A percentile compares a stretch with the other conserved stretches of the same genome.
Conservation (phyloP, 2,888 invertebrate species). For the Cephus spinipes region DNA sequence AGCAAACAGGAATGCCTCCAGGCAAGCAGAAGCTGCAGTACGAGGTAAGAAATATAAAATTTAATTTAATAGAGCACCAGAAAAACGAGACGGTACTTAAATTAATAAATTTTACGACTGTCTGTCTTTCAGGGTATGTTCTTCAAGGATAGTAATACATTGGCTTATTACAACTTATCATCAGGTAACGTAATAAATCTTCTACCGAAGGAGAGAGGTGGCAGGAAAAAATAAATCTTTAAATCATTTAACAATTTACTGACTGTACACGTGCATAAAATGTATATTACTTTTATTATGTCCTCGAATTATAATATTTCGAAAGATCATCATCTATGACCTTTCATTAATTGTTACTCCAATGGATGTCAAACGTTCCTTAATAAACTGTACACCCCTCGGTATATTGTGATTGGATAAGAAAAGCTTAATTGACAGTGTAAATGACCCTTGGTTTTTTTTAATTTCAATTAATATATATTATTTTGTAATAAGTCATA, state of each 20-base stretch:
- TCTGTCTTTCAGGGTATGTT: constrained; percentile 86
- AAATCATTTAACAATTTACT: neutral
- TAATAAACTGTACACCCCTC: neutral
- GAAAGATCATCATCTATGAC: neutral
- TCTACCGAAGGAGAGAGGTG: constrained; percentile 97
- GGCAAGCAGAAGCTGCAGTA: constrained; percentile 97
- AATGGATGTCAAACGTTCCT: neutral
- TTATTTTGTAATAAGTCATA: neutral
- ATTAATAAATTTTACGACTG: constrained; percentile 8
- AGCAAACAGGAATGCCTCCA: constrained; percentile 91
- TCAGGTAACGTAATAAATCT: constrained; percentile 87
- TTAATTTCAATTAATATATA: constrained; percentile 9
- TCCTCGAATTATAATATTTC: neutral
- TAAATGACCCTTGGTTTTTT: constrained; percentile 1
- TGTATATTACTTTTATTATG: neutral
- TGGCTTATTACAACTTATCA: constrained; percentile 96
- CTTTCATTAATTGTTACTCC: neutral
- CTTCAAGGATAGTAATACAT: constrained; percentile 94
- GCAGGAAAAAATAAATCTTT: constrained; percentile 87
- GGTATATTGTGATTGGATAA: neutral
- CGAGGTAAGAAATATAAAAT: constrained; percentile 74
- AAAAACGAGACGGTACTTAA: neutral
- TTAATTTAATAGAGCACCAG: neutral
- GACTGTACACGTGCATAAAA: neutral
- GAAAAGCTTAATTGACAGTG: neutral